Evolutionary conservation across 2,113 vertebrate genomes (phyloP).

Genomic region (Pluvialis apricaria): DNA sequence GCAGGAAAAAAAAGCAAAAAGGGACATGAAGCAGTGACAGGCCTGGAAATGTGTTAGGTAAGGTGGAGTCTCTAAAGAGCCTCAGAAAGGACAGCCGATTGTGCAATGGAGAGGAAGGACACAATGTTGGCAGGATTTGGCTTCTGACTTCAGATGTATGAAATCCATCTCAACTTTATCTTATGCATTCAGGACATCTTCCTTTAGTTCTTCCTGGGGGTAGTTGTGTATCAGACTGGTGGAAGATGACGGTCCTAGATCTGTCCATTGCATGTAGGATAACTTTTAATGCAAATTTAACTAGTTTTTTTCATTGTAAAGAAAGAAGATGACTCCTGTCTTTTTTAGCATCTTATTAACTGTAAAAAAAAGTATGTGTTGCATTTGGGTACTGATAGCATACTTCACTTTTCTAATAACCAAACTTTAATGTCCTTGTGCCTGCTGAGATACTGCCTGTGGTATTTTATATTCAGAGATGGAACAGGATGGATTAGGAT

Average conservation of each 20-base stretch:
- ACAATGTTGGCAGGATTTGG: not conserved
- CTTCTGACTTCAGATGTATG: not conserved
- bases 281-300: not conserved
- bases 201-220: not conserved
- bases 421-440: not conserved
- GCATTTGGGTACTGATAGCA: not conserved
- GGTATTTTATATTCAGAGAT: not conserved
- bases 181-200: not conserved
- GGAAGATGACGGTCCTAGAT: rapidly evolving
- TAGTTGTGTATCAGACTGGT: rapidly evolving
- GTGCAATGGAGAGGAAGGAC: no score
- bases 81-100: not conserved
- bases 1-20: not conserved
- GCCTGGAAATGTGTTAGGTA: not conserved
- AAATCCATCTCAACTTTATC: not conserved
- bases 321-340: rapidly evolving
- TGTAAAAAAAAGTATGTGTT: not conserved
- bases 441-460: not conserved
- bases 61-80: not conserved
- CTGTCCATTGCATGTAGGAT: not conserved
- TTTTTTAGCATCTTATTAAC: not conserved
- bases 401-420: not conserved
- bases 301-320: not conserved
- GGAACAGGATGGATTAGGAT: not conserved
- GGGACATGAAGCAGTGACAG: not conserved